Conservation (phyloP, 1,140 invertebrate genomes). For the Notospermus geniculatus region DNA sequence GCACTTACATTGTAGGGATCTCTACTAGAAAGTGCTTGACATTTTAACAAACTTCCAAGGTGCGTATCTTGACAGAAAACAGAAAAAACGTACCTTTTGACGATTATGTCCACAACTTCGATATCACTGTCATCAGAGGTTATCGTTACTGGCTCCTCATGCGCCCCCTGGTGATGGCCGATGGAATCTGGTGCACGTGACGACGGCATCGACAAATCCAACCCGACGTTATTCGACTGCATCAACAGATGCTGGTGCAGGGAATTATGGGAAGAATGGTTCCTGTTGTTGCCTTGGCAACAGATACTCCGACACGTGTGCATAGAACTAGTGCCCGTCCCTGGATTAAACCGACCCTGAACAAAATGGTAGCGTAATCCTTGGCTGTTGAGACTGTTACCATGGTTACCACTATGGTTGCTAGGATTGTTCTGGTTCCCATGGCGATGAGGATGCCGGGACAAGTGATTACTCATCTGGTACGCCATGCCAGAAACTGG, state of each 20-base stretch:
- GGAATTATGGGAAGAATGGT: background rate
- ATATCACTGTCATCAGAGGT: slow-evolving; percentile 37
- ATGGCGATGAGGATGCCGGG: background rate
- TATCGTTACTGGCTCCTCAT: slow-evolving; percentile 45
- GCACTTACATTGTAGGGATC: too few species aligned
- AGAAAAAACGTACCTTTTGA: background rate
- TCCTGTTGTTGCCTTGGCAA: background rate
- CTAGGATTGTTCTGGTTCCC: background rate
- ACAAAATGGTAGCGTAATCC: too few species aligned
- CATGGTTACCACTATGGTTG: slow-evolving; percentile 5
- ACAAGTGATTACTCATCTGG: background rate
- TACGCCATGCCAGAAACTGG: background rate
- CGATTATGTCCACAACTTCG: slow-evolving; percentile 37
- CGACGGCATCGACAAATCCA: slow-evolving; percentile 1
- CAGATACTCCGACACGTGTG: too few species aligned
- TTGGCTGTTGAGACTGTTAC: background rate
- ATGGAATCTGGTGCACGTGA: background rate
- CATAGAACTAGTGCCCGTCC: too few species aligned
- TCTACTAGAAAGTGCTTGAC: too few species aligned
- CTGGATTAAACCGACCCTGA: too few species aligned
- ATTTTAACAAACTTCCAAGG: too few species aligned
- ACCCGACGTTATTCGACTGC: background rate
- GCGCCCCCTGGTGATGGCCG: background rate
- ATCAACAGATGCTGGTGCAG: background rate
- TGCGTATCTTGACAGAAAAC: background rate